phyloP scores from a whole-genome alignment of 1,140 invertebrate genomes.

The Aleiodes sp. region DNA sequence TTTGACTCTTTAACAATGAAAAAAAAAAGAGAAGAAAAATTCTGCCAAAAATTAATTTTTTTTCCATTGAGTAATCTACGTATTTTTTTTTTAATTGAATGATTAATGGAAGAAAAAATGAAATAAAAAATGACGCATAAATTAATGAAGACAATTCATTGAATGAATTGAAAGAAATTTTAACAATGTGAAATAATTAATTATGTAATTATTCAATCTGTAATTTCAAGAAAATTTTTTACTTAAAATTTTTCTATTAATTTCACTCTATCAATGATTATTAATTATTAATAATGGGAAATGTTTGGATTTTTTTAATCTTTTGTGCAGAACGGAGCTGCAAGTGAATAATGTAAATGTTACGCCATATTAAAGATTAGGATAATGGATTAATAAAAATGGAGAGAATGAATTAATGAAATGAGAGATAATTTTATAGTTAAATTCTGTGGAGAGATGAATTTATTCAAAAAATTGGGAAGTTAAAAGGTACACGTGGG shows the following conservation, averaged over 20 bases:
- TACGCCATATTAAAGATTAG: background rate
- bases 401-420: background rate
- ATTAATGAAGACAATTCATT: too few species aligned
- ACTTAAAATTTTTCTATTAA: too few species aligned
- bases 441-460: background rate
- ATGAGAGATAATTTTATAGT: background rate
- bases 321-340: background rate
- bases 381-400: background rate
- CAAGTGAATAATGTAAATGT: background rate
- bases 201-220: too few species aligned
- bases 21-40: too few species aligned
- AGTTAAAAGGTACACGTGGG: too few species aligned
- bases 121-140: background rate
- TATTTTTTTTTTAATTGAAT: background rate
- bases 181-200: too few species aligned
- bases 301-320: background rate
- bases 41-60: background rate
- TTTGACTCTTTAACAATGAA: background rate
- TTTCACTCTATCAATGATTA: too few species aligned
- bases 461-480: constrained; percentile 10
- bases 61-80: background rate
- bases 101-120: background rate
- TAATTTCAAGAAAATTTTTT: background rate
- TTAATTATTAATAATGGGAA: too few species aligned
- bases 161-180: too few species aligned